Conservation (phyloP, 2,797 vertebrate genomes). For the Pipistrellus nathusii region DNA sequence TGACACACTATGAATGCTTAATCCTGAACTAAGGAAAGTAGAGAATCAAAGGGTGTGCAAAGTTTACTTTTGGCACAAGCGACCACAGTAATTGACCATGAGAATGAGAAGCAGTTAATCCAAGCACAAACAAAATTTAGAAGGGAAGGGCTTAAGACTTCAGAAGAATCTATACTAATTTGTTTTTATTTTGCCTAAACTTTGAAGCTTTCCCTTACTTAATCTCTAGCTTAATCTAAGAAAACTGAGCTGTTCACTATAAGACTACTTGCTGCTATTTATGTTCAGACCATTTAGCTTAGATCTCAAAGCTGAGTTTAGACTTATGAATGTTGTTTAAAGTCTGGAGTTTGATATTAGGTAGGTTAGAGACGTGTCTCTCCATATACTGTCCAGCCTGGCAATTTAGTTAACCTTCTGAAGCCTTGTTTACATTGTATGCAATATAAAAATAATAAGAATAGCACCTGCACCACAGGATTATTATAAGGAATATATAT, state of each 20-base stretch:
- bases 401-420: slow-evolving; percentile 25
- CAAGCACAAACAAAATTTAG: slow-evolving; percentile 13
- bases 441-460: neutral
- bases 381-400: neutral
- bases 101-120: neutral
- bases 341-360: neutral
- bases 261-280: neutral
- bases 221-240: neutral
- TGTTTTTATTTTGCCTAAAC: slow-evolving; percentile 44
- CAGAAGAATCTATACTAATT: neutral
- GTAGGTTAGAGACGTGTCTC: neutral
- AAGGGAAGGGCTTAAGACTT: neutral
- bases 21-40: neutral
- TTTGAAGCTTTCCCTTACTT: neutral
- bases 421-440: slow-evolving; percentile 24
- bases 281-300: neutral
- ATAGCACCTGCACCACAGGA: neutral
- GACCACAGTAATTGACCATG: neutral
- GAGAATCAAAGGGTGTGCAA: neutral
- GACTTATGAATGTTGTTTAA: neutral
- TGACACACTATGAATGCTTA: neutral
- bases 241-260: neutral
- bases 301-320: slow-evolving; percentile 11
- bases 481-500: neutral
- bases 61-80: neutral